Conservation (phyloP, 2,888 invertebrate genomes). For the Siphonodentalium dalli region DNA sequence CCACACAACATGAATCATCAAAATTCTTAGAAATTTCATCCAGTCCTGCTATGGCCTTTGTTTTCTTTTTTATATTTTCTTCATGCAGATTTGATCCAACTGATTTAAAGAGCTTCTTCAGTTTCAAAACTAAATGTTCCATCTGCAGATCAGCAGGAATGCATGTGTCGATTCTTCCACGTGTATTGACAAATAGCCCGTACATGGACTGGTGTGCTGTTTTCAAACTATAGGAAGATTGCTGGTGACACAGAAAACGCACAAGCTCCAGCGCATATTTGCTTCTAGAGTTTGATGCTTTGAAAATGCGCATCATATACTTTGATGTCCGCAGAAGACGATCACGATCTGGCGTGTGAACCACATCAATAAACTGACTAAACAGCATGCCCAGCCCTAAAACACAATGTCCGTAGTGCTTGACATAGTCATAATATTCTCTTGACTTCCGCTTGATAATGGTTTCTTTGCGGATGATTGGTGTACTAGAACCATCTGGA, state of each 20-base stretch:
- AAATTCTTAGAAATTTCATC: too few relatives aligned
- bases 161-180: too few relatives aligned
- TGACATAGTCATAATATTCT: background rate
- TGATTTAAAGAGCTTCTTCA: background rate
- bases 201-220: background rate
- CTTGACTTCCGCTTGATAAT: too few relatives aligned
- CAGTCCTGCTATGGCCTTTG: too few relatives aligned
- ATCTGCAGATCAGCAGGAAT: too few relatives aligned
- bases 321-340: background rate
- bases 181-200: too few relatives aligned
- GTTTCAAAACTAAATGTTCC: too few relatives aligned
- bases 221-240: background rate
- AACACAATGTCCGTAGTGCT: conserved; percentile 5
- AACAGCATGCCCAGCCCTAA: background rate
- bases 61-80: too few relatives aligned
- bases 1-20: too few relatives aligned
- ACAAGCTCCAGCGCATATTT: conserved; percentile 2
- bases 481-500: too few relatives aligned
- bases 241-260: background rate
- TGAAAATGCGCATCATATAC: conserved; percentile 1
- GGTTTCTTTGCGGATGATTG: too few relatives aligned
- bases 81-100: too few relatives aligned
- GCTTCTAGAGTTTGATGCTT: background rate
- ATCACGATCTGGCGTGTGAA: background rate
- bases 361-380: background rate